Evolutionary conservation across 2,888 invertebrate species (phyloP), one percentile per base, ranked within the genome.

Genomic region (Stegophylla sp.): DNA sequence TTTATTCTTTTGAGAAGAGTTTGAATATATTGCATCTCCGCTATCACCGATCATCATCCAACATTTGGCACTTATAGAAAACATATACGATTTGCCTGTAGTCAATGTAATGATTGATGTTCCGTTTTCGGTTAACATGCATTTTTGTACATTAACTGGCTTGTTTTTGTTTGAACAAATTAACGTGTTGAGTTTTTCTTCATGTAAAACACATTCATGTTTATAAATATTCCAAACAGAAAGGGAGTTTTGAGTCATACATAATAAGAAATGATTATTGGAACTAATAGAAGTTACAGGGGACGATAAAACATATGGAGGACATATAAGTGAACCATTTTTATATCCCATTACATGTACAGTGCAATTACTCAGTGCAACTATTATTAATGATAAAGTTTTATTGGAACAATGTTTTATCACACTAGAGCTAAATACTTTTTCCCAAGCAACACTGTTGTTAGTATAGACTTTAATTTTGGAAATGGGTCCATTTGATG

Each of bases 201-300:
- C 81, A 12, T 82, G 43, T 56, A 83, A 34, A 41, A 83, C 48
- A 88, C 89, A 89, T 84, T 89, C 96, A 86, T 97, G 93, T 84
- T 95, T 94, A 72, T 92, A 91, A 0, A 94, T 94, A 86, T 98
- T 96, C 98, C 99, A 99, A 53, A 99, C 91, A 71, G 98, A 95
- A n/a, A 98, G 92, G 1, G 94, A 94, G 86, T 98, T 97, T 53
- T 82, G 67, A 0, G 82, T 83, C 41, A 83, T 71, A 23, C 82
- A 83, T 28, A 82, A 51, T 53, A 87, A 87, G 63, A 86, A 86
- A 72, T 86, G 86, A 73, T 88, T 88, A 34, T 88, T 88, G 63
- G 89, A 86, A 82, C 87, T 86, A 13, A 93, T 63, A 41, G 69
- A 59, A 17, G 79, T 82, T 10, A 91, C 89, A 0, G 90, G 85